These are phyloP conservation scores for Bambusicola thoracicus DNA, from an alignment of 2,113 vertebrate genomes.

Conservation along the genomic window DNA sequence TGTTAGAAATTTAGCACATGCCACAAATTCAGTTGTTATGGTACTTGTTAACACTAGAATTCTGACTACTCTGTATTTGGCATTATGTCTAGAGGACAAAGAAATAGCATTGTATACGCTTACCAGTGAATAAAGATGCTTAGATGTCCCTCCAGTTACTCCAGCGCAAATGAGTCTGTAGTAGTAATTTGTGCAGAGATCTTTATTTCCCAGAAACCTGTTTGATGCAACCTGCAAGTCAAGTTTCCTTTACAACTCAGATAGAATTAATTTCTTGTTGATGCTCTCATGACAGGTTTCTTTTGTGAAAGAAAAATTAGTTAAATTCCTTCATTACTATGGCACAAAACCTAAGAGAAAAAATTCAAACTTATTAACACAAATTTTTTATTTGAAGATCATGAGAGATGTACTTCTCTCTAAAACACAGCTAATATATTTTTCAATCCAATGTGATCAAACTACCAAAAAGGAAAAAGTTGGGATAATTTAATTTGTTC, in stretches of 20 bases:
- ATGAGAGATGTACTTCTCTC: neutral
- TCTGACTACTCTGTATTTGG: neutral
- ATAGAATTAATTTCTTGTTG: neutral
- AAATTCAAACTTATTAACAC: neutral
- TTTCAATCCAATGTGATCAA: neutral
- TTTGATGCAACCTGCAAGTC: neutral
- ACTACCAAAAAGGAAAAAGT: neutral
- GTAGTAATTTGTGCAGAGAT: neutral
- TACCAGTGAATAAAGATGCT: neutral
- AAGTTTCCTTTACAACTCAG: neutral
- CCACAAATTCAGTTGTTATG: neutral
- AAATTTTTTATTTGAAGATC: neutral
- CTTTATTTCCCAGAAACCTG: neutral
- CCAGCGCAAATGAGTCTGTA: neutral
- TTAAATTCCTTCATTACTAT: neutral
- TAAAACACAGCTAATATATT: neutral
- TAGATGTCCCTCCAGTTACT: neutral
- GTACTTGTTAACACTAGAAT: neutral
- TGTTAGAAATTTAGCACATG: neutral
- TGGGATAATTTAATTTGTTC: neutral
- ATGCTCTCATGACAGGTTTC: neutral
- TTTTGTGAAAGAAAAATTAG: neutral
- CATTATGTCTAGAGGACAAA: neutral
- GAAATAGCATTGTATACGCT: neutral
- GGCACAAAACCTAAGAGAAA: neutral